Conservation (phyloP, 2,888 invertebrate species). For the Agonum fuliginosum region DNA sequence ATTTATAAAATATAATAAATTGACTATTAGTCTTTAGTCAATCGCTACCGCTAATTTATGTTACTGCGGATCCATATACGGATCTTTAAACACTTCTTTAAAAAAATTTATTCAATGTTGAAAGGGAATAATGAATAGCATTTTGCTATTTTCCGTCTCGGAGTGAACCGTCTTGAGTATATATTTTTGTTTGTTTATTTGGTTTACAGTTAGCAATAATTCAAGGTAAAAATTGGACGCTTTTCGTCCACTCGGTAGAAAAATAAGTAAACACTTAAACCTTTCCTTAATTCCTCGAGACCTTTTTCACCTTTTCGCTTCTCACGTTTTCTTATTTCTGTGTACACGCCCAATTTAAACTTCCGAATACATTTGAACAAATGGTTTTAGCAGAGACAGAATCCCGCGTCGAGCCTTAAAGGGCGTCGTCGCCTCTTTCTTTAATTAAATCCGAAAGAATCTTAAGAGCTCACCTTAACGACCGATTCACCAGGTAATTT, state of each 20-base stretch:
- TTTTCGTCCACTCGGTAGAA: not conserved
- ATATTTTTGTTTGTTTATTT: no score
- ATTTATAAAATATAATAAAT: no score
- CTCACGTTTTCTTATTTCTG: slow-evolving; percentile 15
- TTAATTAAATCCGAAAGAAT: slow-evolving; percentile 59
- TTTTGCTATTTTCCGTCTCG: no score
- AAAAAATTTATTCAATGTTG: no score
- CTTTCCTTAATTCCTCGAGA: not conserved
- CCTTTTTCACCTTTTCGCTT: slow-evolving; percentile 5
- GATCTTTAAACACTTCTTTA: no score
- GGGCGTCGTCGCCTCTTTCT: slow-evolving; percentile 29
- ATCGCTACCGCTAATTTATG: no score
- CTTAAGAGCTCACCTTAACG: slow-evolving; percentile 59
- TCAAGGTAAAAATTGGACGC: no score
- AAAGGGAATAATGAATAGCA: no score
- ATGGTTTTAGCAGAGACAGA: slow-evolving; percentile 24
- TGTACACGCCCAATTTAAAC: slow-evolving; percentile 43
- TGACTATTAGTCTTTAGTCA: no score
- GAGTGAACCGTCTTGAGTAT: no score
- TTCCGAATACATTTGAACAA: slow-evolving; percentile 47
- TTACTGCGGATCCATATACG: no score
- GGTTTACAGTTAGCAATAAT: no score
- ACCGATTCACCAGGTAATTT: slow-evolving; percentile 58
- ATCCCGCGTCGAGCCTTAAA: not conserved
- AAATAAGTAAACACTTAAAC: not conserved